Conservation (phyloP, 64 coral and sea anemone genomes). For the Acropora tenuis region DNA sequence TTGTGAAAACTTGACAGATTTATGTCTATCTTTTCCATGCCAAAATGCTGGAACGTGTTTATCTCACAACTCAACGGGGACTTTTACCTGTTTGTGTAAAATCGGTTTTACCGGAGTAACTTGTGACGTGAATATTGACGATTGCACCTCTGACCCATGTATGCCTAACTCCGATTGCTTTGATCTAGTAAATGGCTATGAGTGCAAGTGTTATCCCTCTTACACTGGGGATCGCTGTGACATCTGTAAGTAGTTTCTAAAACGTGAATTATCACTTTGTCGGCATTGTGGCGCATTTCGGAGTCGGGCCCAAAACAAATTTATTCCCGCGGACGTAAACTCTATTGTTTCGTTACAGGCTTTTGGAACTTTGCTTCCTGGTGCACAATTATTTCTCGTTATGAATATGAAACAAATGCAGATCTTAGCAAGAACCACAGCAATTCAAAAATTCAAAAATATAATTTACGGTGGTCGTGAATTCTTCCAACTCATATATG, state of each 20-base stretch:
- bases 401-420: neutral
- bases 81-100: constrained; percentile 47
- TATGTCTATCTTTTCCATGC: constrained; percentile 36
- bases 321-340: no score
- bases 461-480: neutral
- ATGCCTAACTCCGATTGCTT: constrained; percentile 54
- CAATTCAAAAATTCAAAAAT: neutral
- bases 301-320: no score
- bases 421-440: neutral
- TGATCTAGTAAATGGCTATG: constrained; percentile 58
- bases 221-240: constrained; percentile 62
- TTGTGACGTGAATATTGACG: constrained; percentile 64
- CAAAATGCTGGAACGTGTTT: constrained; percentile 57
- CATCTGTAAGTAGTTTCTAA: constrained; percentile 37
- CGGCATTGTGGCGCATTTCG: no score
- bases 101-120: constrained; percentile 45
- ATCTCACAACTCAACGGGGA: constrained; percentile 28
- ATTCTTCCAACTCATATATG: no score
- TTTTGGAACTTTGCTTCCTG: neutral
- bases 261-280: no score
- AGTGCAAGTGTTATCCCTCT: constrained; percentile 61
- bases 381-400: no score
- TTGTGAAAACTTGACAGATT: constrained; percentile 46
- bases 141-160: constrained; percentile 61
- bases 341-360: no score